Evolutionary conservation across 2,113 vertebrate genomes (phyloP).

Genomic region (Australoheros scitulus): DNA sequence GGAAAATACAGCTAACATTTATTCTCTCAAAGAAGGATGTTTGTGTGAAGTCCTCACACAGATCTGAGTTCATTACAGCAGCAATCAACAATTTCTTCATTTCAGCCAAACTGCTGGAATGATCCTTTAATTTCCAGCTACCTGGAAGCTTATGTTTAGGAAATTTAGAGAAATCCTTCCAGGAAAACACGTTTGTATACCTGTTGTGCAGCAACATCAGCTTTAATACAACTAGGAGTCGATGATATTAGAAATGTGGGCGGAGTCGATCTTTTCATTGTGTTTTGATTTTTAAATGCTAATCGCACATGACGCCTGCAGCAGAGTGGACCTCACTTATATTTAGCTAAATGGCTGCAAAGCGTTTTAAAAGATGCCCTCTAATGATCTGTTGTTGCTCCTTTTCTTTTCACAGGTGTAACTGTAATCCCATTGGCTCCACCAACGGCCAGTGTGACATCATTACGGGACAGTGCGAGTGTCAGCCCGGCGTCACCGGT

Average conservation of each 20-base stretch:
- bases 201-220: neutral
- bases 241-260: too few relatives aligned
- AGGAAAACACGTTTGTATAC: neutral
- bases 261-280: neutral
- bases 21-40: too few relatives aligned
- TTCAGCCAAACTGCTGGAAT: neutral
- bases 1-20: too few relatives aligned
- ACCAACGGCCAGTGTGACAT: slow-evolving; percentile 94
- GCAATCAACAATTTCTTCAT: rapidly evolving
- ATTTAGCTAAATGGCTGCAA: too few relatives aligned
- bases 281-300: neutral
- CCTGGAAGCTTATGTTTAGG: rapidly evolving
- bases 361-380: too few relatives aligned
- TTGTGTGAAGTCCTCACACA: neutral
- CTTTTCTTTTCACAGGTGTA: slow-evolving; percentile 79
- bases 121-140: neutral
- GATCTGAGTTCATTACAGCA: neutral
- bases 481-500: slow-evolving; percentile 90
- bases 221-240: too few relatives aligned
- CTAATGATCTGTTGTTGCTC: too few relatives aligned
- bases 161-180: neutral
- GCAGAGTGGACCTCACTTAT: too few relatives aligned
- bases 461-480: slow-evolving; percentile 90
- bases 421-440: slow-evolving; percentile 91
- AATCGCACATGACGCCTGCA: too few relatives aligned